phyloP scores from a whole-genome alignment of 2,888 invertebrate genomes.

The Beris morrisii region DNA sequence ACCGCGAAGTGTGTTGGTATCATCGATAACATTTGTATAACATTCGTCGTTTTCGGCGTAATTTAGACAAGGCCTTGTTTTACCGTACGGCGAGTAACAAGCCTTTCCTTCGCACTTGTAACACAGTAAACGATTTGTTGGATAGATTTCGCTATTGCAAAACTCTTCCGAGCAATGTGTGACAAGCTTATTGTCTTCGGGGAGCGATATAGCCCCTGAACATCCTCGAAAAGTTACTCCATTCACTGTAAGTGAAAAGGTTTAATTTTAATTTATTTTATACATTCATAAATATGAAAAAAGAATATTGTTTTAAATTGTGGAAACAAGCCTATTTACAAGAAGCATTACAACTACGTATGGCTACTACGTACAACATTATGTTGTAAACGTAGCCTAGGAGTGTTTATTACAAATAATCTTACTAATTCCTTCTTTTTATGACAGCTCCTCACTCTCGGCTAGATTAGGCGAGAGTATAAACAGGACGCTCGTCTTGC shows the following conservation, averaged over 20 bases:
- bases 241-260: constrained; percentile 7
- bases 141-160: constrained; percentile 29
- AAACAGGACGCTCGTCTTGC: no score
- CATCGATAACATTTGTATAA: constrained; percentile 31
- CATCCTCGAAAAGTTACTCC: constrained; percentile 25
- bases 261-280: constrained; percentile 1
- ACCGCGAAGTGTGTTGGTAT: constrained; percentile 25
- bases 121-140: constrained; percentile 25
- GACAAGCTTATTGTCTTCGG: background rate
- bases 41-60: constrained; percentile 29
- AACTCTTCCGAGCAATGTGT: background rate
- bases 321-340: background rate
- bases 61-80: constrained; percentile 22
- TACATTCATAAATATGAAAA: background rate
- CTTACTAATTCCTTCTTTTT: no score
- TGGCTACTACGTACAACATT: no score
- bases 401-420: no score
- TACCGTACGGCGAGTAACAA: constrained; percentile 16
- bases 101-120: constrained; percentile 29
- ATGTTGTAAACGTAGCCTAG: no score
- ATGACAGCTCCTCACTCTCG: no score
- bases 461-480: no score
- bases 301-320: background rate
- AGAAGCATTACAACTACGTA: background rate
- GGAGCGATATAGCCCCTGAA: background rate